phyloP scores from a whole-genome alignment of 2,113 vertebrate species.

The Melospiza melodia region DNA sequence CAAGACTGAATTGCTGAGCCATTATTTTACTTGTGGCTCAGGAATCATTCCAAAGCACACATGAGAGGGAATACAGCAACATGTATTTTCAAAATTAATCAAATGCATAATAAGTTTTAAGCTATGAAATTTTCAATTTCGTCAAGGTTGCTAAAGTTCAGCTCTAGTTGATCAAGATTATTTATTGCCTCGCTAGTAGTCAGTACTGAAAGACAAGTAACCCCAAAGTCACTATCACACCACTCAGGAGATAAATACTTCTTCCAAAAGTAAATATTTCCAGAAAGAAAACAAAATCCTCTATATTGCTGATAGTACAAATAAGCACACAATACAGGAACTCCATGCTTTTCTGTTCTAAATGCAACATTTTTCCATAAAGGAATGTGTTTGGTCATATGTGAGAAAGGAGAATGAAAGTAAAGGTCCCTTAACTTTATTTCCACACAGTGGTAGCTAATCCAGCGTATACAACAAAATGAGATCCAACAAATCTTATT shows the following conservation, averaged over 20 bases:
- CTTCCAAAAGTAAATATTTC: background rate
- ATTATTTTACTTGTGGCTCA: background rate
- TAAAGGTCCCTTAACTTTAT: background rate
- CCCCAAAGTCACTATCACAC: background rate
- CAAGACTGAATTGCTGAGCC: background rate
- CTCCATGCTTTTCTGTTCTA: background rate
- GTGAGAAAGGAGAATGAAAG: background rate
- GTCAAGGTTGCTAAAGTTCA: background rate
- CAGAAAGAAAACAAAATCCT: background rate
- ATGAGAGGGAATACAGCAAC: background rate
- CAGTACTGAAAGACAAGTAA: background rate
- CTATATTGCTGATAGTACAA: background rate
- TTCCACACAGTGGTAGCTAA: background rate
- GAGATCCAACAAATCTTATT: background rate
- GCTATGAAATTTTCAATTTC: background rate
- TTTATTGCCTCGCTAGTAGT: background rate
- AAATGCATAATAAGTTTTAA: background rate
- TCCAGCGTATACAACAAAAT: background rate
- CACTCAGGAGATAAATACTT: background rate
- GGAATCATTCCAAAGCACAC: conserved; percentile 4
- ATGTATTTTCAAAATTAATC: background rate
- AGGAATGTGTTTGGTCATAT: background rate
- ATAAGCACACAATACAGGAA: background rate
- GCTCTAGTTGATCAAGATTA: background rate
- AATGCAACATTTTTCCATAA: background rate